phyloP scores from a whole-genome alignment of 2,888 invertebrate genomes.

The Aphidoletes aphidimyza region DNA sequence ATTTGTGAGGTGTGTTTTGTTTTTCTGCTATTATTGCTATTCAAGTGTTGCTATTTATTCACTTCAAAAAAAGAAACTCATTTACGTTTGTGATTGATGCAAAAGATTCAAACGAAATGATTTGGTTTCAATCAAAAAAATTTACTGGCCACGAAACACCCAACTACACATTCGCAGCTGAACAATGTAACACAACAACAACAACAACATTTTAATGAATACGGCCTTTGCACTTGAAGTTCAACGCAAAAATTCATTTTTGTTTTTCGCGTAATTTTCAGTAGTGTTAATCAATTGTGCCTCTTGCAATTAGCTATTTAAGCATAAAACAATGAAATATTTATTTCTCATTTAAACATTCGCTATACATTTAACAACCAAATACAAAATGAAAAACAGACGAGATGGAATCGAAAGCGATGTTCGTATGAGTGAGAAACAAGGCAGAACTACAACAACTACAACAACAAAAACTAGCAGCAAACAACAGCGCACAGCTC shows the following conservation, averaged over 20 bases:
- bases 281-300: constrained; percentile 37
- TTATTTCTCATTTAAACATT: constrained; percentile 37
- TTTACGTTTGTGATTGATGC: neutral
- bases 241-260: neutral
- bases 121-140: constrained; percentile 6
- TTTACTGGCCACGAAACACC: constrained; percentile 1
- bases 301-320: constrained; percentile 32
- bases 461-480: neutral
- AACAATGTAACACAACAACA: neutral
- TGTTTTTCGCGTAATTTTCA: neutral
- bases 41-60: neutral
- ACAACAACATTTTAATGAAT: neutral
- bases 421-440: neutral
- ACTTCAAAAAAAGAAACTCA: neutral
- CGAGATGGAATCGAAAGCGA: neutral
- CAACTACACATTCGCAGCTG: neutral
- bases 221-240: constrained; percentile 45
- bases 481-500: neutral
- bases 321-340: constrained; percentile 46
- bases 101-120: neutral
- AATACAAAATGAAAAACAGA: neutral
- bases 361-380: neutral
- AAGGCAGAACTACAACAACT: neutral
- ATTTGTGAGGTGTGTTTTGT: too few relatives aligned
- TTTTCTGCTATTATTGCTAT: too few relatives aligned